Conservation (phyloP, 1,140 invertebrate genomes). For the Leptinotarsa texana region DNA sequence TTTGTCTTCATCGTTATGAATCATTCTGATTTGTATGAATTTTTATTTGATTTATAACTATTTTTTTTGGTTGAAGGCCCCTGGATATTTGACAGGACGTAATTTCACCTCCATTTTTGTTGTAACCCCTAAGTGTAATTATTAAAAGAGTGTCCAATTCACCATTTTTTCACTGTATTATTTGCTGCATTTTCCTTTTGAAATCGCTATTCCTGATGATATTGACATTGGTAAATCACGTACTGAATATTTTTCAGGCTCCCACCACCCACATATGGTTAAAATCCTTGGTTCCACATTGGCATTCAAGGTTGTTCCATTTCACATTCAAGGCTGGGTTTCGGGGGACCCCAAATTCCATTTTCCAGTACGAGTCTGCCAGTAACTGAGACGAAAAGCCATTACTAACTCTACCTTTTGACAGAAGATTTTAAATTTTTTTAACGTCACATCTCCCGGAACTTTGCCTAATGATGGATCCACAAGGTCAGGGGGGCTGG, state of each 20-base stretch:
- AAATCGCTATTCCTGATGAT: background rate
- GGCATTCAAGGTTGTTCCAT: background rate
- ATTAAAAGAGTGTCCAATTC: conserved; percentile 8
- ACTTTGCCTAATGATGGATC: conserved; percentile 1
- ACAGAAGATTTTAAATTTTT: background rate
- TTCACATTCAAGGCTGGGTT: background rate
- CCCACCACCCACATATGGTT: conserved; percentile 7
- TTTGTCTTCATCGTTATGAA: background rate
- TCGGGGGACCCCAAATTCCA: too few species aligned
- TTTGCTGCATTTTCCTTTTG: background rate
- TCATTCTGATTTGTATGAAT: background rate
- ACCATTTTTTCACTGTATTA: background rate
- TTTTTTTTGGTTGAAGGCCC: background rate
- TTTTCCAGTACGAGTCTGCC: conserved; percentile 5
- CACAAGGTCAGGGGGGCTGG: background rate
- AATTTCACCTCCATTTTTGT: conserved; percentile 1
- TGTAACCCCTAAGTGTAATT: conserved; percentile 2
- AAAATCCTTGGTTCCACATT: background rate
- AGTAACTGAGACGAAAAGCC: background rate
- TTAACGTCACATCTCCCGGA: background rate
- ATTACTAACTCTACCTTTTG: background rate
- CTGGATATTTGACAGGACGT: background rate
- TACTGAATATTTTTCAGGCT: conserved; percentile 8
- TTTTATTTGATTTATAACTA: background rate
- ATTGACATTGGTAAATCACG: background rate